Evolutionary conservation across 2,113 vertebrate species (phyloP).

Genomic region (Felis chaus): DNA sequence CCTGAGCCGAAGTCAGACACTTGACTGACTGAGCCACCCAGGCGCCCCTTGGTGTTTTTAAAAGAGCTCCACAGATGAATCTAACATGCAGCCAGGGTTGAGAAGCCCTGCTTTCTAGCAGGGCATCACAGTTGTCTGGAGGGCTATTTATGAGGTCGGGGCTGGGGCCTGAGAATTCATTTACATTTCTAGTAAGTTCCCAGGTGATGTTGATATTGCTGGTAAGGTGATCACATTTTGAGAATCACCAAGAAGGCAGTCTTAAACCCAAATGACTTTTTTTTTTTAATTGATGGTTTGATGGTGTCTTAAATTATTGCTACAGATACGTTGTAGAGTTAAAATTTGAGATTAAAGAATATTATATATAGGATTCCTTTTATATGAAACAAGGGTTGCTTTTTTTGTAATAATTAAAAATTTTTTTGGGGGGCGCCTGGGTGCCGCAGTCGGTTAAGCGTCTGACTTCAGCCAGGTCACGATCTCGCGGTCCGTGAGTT

Average conservation of each 20-base stretch:
- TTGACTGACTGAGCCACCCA: too few species aligned
- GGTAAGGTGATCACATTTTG: not conserved
- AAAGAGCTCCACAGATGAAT: not conserved
- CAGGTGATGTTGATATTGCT: not conserved
- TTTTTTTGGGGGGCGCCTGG: not conserved
- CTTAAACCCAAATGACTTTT: not conserved
- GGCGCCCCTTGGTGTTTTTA: not conserved
- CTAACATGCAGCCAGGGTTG: not conserved
- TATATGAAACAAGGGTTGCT: not conserved
- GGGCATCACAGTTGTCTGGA: not conserved
- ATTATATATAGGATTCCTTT: constrained; percentile 16
- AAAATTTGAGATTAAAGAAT: constrained; percentile 13
- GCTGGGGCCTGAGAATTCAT: not conserved
- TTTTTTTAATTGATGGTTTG: not conserved
- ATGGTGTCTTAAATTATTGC: not conserved
- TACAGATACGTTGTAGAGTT: not conserved
- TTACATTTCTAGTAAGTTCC: not conserved
- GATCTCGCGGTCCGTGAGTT: too few species aligned
- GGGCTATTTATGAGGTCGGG: not conserved
- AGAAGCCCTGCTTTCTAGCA: not conserved
- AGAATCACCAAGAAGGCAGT: not conserved
- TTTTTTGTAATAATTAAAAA: not conserved
- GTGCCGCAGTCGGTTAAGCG: too few species aligned
- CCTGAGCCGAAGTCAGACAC: too few species aligned
- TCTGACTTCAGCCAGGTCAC: too few species aligned